Percentiles rank a stretch among this genome's conserved stretches.
phyloP scores from a whole-genome alignment of 53 echinoderm and acorn worm genomes.

The Holothuria scabra region DNA sequence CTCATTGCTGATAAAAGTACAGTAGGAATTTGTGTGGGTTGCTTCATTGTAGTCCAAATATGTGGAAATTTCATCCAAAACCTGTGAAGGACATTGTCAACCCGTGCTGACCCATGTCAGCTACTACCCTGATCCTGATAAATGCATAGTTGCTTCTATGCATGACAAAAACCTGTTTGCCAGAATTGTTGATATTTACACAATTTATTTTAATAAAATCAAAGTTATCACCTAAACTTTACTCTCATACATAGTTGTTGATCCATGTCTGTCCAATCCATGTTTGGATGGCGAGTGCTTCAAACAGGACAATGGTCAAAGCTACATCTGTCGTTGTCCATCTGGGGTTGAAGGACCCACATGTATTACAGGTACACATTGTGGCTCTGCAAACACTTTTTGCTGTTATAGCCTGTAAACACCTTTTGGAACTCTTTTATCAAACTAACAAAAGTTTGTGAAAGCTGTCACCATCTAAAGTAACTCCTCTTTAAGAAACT shows the following conservation, averaged over 20 bases:
- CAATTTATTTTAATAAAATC: no score
- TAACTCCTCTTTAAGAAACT: no score
- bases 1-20: no score
- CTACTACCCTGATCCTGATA: no score
- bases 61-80: no score
- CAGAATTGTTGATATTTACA: no score
- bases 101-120: no score
- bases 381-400: background rate
- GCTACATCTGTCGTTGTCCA: constrained; percentile 10
- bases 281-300: constrained; percentile 13
- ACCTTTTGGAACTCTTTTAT: background rate
- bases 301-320: constrained; percentile 13
- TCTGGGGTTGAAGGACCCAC: background rate
- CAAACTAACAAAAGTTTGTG: background rate
- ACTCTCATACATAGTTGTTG: constrained; percentile 1
- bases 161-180: no score
- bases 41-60: no score
- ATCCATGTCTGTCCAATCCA: constrained; percentile 13
- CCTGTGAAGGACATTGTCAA: no score
- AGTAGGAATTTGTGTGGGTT: no score
- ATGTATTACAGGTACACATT: constrained; percentile 5
- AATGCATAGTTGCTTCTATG: no score
- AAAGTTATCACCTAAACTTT: background rate
- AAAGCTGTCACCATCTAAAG: background rate
- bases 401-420: background rate